Percentiles rank a stretch among this genome's conserved stretches.
Evolutionary conservation across 2,888 invertebrate genomes (phyloP).

Genomic region (Metacarcinus magister): DNA sequence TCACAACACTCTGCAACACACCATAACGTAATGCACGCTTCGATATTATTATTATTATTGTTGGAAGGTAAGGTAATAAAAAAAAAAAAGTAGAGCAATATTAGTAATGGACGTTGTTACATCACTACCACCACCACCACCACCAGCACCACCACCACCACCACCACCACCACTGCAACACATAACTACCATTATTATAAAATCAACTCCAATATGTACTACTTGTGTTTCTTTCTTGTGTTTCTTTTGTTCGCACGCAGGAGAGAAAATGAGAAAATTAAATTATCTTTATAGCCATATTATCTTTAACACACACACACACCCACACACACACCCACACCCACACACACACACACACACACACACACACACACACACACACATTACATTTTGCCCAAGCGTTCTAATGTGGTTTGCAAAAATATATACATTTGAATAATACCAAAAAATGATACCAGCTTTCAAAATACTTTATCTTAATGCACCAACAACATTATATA

Average conservation of each 20-base stretch:
- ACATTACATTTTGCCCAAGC: neutral
- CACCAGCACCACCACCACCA: neutral
- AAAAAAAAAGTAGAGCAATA: neutral
- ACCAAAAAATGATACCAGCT: neutral
- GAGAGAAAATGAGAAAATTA: neutral
- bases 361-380: neutral
- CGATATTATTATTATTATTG: too few species aligned
- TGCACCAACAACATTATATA: neutral
- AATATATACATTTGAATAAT: neutral
- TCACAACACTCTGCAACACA: too few species aligned
- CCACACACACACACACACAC: neutral
- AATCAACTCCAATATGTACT: neutral
- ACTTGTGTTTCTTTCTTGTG: too few species aligned
- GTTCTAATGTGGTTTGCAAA: neutral
- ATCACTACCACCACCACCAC: neutral
- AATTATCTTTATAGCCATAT: neutral
- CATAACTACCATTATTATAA: neutral
- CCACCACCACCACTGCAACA: slow-evolving; percentile 5
- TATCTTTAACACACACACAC: neutral
- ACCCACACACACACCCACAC: neutral
- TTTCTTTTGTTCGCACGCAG: neutral
- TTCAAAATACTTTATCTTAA: neutral
- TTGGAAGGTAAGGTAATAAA: neutral
- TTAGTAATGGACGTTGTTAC: neutral
- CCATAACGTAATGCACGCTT: too few species aligned